A percentile compares a stretch with the other conserved stretches of the same genome.
Evolutionary conservation across 2,797 vertebrate genomes (phyloP).

Genomic region (Coreius guichenoti): DNA sequence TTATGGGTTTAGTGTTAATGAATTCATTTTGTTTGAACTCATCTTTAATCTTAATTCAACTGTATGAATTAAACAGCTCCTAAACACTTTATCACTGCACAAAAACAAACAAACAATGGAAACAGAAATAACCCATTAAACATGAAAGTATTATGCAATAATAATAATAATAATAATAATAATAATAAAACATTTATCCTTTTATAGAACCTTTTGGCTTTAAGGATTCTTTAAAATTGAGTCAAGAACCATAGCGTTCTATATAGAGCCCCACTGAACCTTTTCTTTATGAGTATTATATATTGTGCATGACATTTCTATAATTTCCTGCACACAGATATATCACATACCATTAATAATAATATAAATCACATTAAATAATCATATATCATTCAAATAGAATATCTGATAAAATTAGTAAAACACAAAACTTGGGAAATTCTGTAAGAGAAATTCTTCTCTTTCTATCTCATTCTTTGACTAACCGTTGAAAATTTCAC

Average conservation of each 20-base stretch:
- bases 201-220: neutral
- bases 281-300: neutral
- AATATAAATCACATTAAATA: neutral
- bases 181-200: neutral
- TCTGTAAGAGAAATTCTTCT: neutral
- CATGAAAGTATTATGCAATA: neutral
- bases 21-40: fast-evolving
- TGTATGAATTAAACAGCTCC: neutral
- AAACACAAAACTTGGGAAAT: neutral
- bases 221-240: neutral
- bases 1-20: neutral
- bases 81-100: neutral
- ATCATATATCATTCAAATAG: neutral
- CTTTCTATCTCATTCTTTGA: constrained; percentile 17
- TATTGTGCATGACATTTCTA: neutral
- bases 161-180: neutral
- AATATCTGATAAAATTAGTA: neutral
- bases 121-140: neutral
- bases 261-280: neutral
- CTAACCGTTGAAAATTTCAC: constrained; percentile 34
- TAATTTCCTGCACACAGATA: neutral
- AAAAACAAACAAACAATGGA: neutral
- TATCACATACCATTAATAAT: neutral
- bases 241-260: neutral
- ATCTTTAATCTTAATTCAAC: neutral